Evolutionary conservation across 2,113 vertebrate genomes (phyloP), one percentile per base, ranked within the genome.

Genomic region (Psephotus haematonotus): DNA sequence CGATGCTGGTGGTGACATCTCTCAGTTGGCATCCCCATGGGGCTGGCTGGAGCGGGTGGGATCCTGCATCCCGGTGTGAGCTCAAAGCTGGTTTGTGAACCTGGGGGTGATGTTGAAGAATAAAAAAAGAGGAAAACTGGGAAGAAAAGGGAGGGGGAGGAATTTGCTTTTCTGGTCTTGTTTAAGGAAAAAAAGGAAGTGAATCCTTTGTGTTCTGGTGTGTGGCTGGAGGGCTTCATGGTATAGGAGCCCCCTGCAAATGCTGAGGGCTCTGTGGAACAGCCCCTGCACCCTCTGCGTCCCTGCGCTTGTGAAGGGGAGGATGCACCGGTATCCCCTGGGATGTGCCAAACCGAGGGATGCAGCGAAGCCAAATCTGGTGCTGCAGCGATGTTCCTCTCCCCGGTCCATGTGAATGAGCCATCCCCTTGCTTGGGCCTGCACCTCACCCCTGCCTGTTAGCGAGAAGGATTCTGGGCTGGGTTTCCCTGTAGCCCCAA

Each of bases 291-390:
- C 19, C 55, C 33, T n/a, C 55, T 59, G 55, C 55, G 23, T n/a
- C 55, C 55, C 33, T 59, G 55, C 6, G 4, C 55, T n/a, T 59
- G 33, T n/a, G 33, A 59, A 59, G 55, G 55, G 33, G 57, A 59
- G 57, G 33, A 23, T 59, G 57, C 33, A 59, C 20, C 57, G 2
- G 50, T 43, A 79, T 64, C 81, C 23, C 43, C 87, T 17, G 39
- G 79, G 80, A 67, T 96, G 92, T 84, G 81, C 82, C 88, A 95
- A 88, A 85, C 75, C 65, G n/a, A 91, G 92, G 80, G 94, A 82
- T 23, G 59, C 25, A 3, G 81, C 27, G 67, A 90, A 59, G 57
- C 33, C 57, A 23, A 35, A 59, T 15, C 33, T 59, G 41, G 11
- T 27, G 53, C n/a, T 20, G n/a, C 65, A 4, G 67, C 1, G 2